These are phyloP conservation scores for Brevimyrus niger DNA, from an alignment of 2,113 vertebrate species.

Conservation along the genomic window DNA sequence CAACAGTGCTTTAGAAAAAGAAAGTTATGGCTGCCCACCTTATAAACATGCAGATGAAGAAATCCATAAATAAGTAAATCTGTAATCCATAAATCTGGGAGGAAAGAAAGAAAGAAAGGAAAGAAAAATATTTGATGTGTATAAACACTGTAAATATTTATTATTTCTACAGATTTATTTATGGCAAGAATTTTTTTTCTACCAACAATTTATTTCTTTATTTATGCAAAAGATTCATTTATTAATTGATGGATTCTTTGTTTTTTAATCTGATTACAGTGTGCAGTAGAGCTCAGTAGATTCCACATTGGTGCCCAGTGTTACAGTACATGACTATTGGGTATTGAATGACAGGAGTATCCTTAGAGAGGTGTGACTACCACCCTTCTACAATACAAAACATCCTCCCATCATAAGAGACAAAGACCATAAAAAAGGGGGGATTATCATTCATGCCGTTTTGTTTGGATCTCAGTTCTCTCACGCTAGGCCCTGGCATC, in stretches of 20 bases:
- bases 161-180: no score
- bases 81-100: background rate
- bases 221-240: no score
- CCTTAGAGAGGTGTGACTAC: constrained; percentile 30
- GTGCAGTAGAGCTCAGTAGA: background rate
- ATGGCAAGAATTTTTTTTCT: no score
- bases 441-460: constrained; percentile 52
- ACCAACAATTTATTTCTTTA: no score
- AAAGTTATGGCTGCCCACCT: background rate
- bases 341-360: background rate
- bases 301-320: background rate
- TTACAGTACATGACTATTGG: background rate
- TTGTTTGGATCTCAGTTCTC: constrained; percentile 41
- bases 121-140: no score
- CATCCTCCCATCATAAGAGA: constrained; percentile 36
- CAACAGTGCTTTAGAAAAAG: background rate
- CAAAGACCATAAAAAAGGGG: constrained; percentile 48
- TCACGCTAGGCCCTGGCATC: constrained; percentile 36
- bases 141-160: no score
- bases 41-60: background rate
- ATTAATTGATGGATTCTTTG: no score
- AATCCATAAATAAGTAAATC: background rate
- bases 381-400: constrained; percentile 19
- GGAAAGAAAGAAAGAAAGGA: no score
- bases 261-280: no score